These are phyloP conservation scores for Pachliopta kotzebuea DNA, from an alignment of 2,888 invertebrate genomes.

Conservation along the genomic window DNA sequence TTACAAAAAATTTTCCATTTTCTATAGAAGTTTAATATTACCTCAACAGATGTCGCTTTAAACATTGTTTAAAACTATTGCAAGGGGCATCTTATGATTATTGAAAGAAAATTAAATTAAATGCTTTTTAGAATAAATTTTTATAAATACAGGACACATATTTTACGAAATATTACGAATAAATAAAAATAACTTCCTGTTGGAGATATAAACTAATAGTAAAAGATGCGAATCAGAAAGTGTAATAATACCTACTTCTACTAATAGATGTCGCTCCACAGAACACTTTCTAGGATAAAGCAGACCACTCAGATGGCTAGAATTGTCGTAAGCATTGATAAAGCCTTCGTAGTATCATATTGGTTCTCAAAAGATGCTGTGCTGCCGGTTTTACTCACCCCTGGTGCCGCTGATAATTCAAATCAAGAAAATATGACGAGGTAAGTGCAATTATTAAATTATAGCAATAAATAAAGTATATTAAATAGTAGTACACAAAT, in stretches of 20 bases:
- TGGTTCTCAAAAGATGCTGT: conserved; percentile 35
- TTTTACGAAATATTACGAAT: neutral
- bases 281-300: conserved; percentile 40
- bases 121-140: neutral
- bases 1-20: neutral
- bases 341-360: conserved; percentile 41
- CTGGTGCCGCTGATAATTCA: conserved; percentile 12
- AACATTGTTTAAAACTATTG: too few relatives aligned
- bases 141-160: neutral
- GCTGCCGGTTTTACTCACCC: conserved; percentile 12
- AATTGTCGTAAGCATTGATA: conserved; percentile 40
- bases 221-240: neutral
- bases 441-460: conserved; percentile 16
- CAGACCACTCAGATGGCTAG: conserved; percentile 37
- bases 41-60: neutral
- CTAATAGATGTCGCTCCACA: conserved; percentile 51
- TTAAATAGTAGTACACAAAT: neutral
- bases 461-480: neutral
- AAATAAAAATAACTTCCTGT: neutral
- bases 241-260: conserved; percentile 42
- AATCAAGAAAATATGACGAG: conserved; percentile 9
- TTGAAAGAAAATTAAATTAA: too few relatives aligned
- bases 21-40: too few relatives aligned
- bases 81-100: too few relatives aligned
- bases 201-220: neutral